Evolutionary conservation across 2,888 invertebrate genomes (phyloP).

Genomic region (Sthenelais limicola): DNA sequence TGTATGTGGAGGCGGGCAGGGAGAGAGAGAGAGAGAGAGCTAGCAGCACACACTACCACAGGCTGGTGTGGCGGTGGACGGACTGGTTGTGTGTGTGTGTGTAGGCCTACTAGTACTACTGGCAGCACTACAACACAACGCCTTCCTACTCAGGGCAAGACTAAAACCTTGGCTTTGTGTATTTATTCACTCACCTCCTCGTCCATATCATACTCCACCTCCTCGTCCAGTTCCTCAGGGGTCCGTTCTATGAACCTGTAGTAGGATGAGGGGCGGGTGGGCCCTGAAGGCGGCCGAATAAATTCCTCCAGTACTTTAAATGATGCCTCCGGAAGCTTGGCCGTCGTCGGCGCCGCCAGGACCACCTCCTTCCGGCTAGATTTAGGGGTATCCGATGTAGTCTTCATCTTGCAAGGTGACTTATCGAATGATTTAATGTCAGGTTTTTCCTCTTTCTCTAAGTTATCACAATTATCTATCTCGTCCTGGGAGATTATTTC

Average conservation of each 20-base stretch:
- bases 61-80: no score
- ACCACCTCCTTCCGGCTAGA: conserved; percentile 35
- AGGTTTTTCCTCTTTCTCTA: conserved; percentile 68
- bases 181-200: conserved; percentile 82
- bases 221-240: conserved; percentile 93
- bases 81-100: no score
- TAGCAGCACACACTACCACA: no score
- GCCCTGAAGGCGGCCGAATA: conserved; percentile 83
- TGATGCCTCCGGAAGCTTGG: conserved; percentile 80
- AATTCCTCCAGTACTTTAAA: conserved; percentile 82
- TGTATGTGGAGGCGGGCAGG: no score
- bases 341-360: conserved; percentile 17
- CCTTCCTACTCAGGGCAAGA: no score
- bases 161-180: no score
- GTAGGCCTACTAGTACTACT: no score
- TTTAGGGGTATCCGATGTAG: conserved; percentile 52
- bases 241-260: conserved; percentile 89
- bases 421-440: conserved; percentile 57
- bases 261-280: conserved; percentile 88
- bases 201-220: conserved; percentile 96
- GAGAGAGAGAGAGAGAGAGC: no score
- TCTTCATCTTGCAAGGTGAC: conserved; percentile 35
- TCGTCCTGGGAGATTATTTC: conserved; percentile 72
- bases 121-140: no score
- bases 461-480: conserved; percentile 68